Base-by-base conservation (phyloP, 1,140 invertebrate genomes). In the Pogonognathellus flavescens region DNA sequence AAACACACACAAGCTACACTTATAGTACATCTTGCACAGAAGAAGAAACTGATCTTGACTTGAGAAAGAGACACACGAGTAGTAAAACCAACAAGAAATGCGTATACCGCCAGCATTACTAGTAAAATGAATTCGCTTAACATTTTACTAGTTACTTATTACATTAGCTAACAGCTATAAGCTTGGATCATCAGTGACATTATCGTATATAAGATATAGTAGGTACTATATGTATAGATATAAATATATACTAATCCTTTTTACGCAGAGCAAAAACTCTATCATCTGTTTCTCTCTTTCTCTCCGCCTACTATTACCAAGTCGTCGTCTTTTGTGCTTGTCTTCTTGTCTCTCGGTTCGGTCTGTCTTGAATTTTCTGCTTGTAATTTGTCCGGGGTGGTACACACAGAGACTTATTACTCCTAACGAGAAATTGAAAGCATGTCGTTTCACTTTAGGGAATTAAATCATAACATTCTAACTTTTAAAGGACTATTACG, bases 351-450 rank as follows among this genome's bases (percentile, higher is more conserved):
- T 50, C 49, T 76, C n/a, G 41, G 1, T 31, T 76, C 16, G 70
- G 25, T 76, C 41, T 76, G 70, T 5, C 41, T 50, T 76, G 70
- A 16, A 50, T 76, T 76, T 41, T 41, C 31, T 76, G 14, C 41
- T 50, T 49, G 70, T 76, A 76, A 76, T 76, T 76, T 76, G 70
- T 76, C 70, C 70, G 70, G 41, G 70, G 70, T 76, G 70, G 70
- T 31, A 49, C 70, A 76, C 70, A 76, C 25, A 49, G n/a, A n/a
- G n/a, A 76, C 70, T 76, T 76, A 41, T 76, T 50, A n/a, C 41
- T 31, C 70, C 25, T 76, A 76, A 76, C 70, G 70, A 76, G 70
- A 76, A 76, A 76, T 76, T 76, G 70, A 76, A 76, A 76, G 70
- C 70, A 76, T 76, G 70, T 50, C 70, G 31, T 49, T 76, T 31